phyloP scores from a whole-genome alignment of 1,140 invertebrate species.

The Achatina immaculata region DNA sequence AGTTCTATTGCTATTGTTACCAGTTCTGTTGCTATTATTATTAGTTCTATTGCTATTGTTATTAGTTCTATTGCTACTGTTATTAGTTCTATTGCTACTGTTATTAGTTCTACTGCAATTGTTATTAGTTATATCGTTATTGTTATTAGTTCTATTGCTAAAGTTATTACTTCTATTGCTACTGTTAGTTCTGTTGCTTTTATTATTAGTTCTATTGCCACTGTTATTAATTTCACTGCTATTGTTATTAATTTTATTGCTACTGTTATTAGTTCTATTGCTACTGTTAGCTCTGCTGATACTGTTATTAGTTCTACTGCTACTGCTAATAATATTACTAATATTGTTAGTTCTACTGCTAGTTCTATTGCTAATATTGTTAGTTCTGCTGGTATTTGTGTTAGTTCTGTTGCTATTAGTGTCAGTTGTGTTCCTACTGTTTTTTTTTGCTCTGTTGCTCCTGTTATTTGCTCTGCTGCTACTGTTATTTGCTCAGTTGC shows the following conservation, averaged over 20 bases:
- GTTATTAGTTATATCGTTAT: background rate
- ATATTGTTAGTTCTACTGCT: background rate
- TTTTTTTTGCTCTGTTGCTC: no score
- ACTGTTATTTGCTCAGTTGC: no score
- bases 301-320: background rate
- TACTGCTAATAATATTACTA: background rate
- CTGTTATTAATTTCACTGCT: background rate
- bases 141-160: background rate
- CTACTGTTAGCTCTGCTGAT: background rate
- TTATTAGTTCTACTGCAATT: background rate
- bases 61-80: background rate
- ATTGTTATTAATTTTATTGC: background rate
- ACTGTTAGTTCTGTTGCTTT: background rate
- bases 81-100: background rate
- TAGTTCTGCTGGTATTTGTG: no score
- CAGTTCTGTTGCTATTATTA: background rate
- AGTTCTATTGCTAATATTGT: background rate
- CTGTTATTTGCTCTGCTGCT: no score
- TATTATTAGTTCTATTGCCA: background rate
- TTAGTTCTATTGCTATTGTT: background rate
- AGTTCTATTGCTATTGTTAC: no score
- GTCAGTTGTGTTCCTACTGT: no score
- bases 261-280: no score
- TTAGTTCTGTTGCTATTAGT: background rate
- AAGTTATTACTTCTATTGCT: background rate